A percentile compares a stretch with the other conserved stretches of the same genome.
Conservation (phyloP, 2,888 invertebrate species). For the Harmothoe impar region DNA sequence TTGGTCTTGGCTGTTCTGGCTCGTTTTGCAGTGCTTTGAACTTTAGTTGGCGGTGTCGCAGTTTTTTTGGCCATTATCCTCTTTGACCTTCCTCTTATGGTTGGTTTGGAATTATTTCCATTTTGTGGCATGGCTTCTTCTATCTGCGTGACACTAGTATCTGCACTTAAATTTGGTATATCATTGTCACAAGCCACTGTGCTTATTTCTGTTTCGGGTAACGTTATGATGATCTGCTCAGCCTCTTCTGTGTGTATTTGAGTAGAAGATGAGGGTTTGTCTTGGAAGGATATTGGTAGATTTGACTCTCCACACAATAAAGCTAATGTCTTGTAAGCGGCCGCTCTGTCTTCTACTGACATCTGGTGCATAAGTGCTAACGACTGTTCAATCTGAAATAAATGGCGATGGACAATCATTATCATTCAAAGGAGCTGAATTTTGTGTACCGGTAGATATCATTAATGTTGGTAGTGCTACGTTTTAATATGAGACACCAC, state of each 20-base stretch:
- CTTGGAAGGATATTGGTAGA: background rate
- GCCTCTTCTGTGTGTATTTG: no score
- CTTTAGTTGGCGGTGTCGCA: background rate
- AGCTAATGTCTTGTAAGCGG: constrained; percentile 14
- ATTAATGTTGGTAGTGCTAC: no score
- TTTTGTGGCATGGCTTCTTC: background rate
- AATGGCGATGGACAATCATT: no score
- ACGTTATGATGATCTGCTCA: no score
- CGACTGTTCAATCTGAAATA: constrained; percentile 40
- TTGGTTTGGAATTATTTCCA: background rate
- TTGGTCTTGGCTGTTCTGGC: background rate
- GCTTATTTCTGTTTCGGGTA: no score
- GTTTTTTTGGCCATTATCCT: background rate
- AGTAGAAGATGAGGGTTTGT: background rate
- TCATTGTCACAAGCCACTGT: no score
- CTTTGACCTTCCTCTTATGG: background rate
- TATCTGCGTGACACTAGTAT: background rate
- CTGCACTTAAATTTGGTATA: no score
- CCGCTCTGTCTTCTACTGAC: background rate
- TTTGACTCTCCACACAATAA: background rate
- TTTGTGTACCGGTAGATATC: no score
- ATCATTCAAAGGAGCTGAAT: no score
- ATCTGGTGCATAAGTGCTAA: constrained; percentile 26
- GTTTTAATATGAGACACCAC: no score
- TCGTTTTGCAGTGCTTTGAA: background rate